A percentile compares a stretch with the other conserved stretches of the same genome.
These are phyloP conservation scores for Cyrtorhinus lividipennis DNA, from an alignment of 1,140 invertebrate genomes.

Conservation along the genomic window DNA sequence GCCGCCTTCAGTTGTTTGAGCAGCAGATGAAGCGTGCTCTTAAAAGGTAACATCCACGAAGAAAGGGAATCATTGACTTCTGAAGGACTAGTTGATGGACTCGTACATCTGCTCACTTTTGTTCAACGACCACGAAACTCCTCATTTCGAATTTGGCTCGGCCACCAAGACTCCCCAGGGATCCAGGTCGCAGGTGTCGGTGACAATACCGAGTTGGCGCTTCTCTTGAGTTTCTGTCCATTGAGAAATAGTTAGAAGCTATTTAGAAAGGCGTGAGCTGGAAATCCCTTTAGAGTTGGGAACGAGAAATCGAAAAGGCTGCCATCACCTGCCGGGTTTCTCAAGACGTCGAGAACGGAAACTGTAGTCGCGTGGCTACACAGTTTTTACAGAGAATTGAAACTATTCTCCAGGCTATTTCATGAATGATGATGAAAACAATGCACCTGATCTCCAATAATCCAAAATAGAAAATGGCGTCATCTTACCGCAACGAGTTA, in stretches of 20 bases:
- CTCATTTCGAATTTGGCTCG: background rate
- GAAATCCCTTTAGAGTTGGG: background rate
- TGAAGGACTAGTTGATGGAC: background rate
- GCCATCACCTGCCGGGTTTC: background rate
- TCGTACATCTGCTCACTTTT: background rate
- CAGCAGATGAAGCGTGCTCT: background rate
- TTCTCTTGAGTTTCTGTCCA: background rate
- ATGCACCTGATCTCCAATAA: too few relatives aligned
- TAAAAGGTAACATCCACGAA: background rate
- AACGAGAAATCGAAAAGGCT: background rate
- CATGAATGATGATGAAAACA: too few relatives aligned
- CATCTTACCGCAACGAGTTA: too few relatives aligned
- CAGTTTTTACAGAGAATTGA: too few relatives aligned
- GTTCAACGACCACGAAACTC: background rate
- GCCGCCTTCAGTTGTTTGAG: background rate
- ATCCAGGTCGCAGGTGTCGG: background rate
- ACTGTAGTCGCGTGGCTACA: background rate
- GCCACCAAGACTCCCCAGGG: background rate
- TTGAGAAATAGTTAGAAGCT: background rate
- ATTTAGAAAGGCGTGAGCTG: background rate
- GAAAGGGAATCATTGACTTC: background rate
- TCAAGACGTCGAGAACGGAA: too few relatives aligned
- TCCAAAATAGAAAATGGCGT: too few relatives aligned
- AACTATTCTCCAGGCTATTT: too few relatives aligned
- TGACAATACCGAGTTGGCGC: background rate